Evolutionary conservation across 1,140 invertebrate species (phyloP).

Genomic region (Cherax destructor): DNA sequence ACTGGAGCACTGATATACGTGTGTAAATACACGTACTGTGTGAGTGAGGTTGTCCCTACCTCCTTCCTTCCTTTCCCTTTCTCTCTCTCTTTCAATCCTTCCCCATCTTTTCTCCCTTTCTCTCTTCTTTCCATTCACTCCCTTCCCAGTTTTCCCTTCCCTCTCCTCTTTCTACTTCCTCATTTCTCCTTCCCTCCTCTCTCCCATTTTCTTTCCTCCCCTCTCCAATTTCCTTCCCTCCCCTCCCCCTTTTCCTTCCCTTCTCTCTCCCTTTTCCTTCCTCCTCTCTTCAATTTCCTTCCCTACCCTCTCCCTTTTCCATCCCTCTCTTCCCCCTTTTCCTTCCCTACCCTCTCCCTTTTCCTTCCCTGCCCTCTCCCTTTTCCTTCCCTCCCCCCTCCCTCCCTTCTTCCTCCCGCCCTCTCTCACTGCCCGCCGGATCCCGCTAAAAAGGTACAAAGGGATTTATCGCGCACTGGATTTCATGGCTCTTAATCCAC

Average conservation of each 20-base stretch:
- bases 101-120: no score
- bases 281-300: background rate
- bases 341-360: background rate
- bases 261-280: background rate
- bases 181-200: background rate
- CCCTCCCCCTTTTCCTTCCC: background rate
- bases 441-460: background rate
- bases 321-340: background rate
- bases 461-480: constrained; percentile 1
- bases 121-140: no score
- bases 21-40: no score
- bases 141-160: no score
- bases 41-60: no score
- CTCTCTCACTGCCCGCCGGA: no score
- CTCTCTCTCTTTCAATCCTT: no score
- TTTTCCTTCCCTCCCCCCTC: background rate
- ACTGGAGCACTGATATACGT: no score
- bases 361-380: background rate
- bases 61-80: no score
- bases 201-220: background rate
- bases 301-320: background rate
- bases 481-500: background rate
- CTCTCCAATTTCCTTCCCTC: background rate
- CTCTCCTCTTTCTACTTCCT: no score
- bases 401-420: background rate